Base-by-base conservation (phyloP, 2,888 invertebrate species). In the Perizoma flavofasciatum region DNA sequence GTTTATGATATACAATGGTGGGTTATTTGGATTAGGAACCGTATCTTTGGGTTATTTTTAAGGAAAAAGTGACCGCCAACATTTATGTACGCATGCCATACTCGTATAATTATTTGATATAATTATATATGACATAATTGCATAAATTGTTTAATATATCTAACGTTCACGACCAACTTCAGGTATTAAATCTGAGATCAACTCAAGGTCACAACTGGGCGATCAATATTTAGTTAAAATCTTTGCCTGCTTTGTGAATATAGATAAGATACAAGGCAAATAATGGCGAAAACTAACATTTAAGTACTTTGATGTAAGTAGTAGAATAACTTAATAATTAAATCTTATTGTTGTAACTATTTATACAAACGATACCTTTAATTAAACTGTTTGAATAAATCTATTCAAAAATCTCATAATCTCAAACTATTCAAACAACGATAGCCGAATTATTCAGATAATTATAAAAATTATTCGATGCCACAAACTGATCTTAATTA, bases 401-500 rank as follows among this genome's bases (percentile, higher is more conserved):
- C n/a, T 52, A 22, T 40, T 6, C 10, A 46, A 10, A 11, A 49
- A 40, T 33, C 4, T 41, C 33, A 34, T 55, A 37, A 37, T 39
- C 39, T 22, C 33, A 43, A 47, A 51, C 22, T 46, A 50, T 49
- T 57, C 11, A 43, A 41, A 41, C 22, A 49, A 47, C 6, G 7
- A 49, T 41, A 41, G n/a, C 5, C 40, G 44, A 49, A 50, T 45
- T 49, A 45, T 53, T 47, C 5, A 10, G 43, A 43, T 11, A 49
- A 48, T 48, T 41, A 48, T 59, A 49, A 40, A n/a, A 59, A 59
- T 44, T 55, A 66, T 68, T 74, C 72, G 68, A 71, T 72, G 71
- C 70, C 70, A 52, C 60, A 65, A 67, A 69, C 61, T 63, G 59
- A 67, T 47, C 63, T 73, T 22, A 74, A 70, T 79, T 81, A 79